Conservation (phyloP, 2,113 vertebrate genomes). For the Phainopepla nitens region DNA sequence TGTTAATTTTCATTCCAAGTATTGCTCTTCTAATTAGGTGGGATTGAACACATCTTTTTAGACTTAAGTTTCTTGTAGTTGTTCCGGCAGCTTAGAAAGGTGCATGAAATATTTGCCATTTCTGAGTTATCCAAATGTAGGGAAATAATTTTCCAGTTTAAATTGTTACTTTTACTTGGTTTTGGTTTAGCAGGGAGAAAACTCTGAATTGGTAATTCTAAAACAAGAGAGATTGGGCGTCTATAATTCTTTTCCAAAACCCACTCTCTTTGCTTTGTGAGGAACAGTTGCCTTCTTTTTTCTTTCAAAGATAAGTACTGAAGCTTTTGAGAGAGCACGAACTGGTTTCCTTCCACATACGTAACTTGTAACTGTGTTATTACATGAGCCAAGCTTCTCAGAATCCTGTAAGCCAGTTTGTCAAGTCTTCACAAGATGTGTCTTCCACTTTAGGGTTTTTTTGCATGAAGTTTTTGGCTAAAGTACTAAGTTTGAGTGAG, state of each 20-base stretch:
- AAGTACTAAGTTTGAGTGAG: background rate
- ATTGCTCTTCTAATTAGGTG: rapidly evolving
- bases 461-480: background rate
- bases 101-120: rapidly evolving
- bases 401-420: rapidly evolving
- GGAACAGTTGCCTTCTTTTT: background rate
- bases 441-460: background rate
- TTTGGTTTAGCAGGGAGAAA: background rate
- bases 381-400: background rate
- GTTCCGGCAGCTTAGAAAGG: too few relatives aligned
- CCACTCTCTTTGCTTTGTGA: rapidly evolving
- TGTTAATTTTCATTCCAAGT: rapidly evolving
- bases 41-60: background rate
- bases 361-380: background rate
- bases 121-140: background rate
- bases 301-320: background rate
- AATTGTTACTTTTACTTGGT: background rate
- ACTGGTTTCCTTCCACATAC: rapidly evolving
- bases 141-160: background rate
- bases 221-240: rapidly evolving
- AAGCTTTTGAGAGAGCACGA: background rate
- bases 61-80: background rate
- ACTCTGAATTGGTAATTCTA: rapidly evolving
- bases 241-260: background rate
- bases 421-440: background rate